Percentiles rank a stretch among this genome's conserved stretches.
phyloP scores from a whole-genome alignment of 92 coral and sea anemone genomes.

The Phenganax stokvisi region DNA sequence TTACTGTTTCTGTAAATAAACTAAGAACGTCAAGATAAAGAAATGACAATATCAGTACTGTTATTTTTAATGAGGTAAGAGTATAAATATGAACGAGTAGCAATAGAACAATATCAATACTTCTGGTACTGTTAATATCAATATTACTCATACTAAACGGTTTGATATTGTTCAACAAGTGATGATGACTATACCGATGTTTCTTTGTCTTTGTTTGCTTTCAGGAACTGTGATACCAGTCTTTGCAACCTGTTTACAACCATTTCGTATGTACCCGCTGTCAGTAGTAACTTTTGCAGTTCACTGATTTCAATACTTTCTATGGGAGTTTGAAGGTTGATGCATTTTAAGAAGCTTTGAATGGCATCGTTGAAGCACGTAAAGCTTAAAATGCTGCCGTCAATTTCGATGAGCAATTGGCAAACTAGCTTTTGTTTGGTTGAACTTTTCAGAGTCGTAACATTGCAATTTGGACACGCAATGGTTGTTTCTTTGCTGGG shows the following conservation, averaged over 20 bases:
- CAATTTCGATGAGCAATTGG: constrained; percentile 22
- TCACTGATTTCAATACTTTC: constrained; percentile 22
- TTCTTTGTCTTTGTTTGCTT: constrained; percentile 1
- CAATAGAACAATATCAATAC: too few relatives aligned
- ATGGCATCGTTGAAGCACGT: constrained; percentile 40
- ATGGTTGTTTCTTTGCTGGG: constrained; percentile 39
- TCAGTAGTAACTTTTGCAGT: constrained; percentile 34
- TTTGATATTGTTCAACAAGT: not conserved
- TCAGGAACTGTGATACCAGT: constrained; percentile 40
- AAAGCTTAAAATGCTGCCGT: constrained; percentile 28
- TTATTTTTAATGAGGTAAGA: too few relatives aligned
- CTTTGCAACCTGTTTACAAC: constrained; percentile 24
- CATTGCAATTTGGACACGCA: constrained; percentile 54
- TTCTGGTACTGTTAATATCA: too few relatives aligned
- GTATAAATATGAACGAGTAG: too few relatives aligned
- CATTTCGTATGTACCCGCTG: constrained; percentile 26
- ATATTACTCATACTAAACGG: too few relatives aligned
- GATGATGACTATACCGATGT: not conserved
- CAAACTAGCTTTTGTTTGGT: constrained; percentile 50
- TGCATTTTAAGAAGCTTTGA: constrained; percentile 27
- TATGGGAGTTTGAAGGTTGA: constrained; percentile 22
- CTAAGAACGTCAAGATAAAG: too few relatives aligned
- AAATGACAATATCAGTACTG: too few relatives aligned
- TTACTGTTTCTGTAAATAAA: too few relatives aligned
- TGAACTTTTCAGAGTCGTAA: constrained; percentile 42